These are phyloP conservation scores for Metellina segmentata DNA, from an alignment of 2,888 invertebrate genomes.

Conservation along the genomic window DNA sequence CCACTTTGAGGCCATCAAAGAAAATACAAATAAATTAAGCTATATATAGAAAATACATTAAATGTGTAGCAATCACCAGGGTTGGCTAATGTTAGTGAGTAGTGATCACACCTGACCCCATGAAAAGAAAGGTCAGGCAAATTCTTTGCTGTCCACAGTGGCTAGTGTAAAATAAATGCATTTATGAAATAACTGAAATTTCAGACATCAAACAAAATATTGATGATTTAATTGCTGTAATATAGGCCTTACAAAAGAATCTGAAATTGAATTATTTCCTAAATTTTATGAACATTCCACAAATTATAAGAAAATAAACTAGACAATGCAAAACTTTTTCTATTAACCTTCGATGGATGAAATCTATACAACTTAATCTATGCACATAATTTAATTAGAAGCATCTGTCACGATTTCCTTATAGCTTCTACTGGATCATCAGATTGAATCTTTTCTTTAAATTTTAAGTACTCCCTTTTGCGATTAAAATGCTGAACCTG, in stretches of 20 bases:
- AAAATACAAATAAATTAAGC: too few relatives aligned
- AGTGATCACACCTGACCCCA: too few relatives aligned
- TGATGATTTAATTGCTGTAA: too few relatives aligned
- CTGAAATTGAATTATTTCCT: neutral
- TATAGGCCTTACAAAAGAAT: neutral
- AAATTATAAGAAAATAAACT: neutral
- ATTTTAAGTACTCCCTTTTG: conserved; percentile 92
- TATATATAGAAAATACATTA: too few relatives aligned
- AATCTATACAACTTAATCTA: conserved; percentile 35
- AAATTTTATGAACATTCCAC: neutral
- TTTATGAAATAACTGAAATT: too few relatives aligned
- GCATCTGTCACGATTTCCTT: conserved; percentile 51
- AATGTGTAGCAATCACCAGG: too few relatives aligned
- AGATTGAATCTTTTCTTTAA: conserved; percentile 92
- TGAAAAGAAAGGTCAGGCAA: too few relatives aligned
- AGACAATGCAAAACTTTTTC: neutral
- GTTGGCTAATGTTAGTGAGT: too few relatives aligned
- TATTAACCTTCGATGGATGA: neutral
- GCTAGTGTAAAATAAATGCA: too few relatives aligned
- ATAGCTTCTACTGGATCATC: conserved; percentile 87
- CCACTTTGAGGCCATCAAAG: too few relatives aligned
- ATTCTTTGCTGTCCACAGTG: too few relatives aligned
- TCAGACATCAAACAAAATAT: too few relatives aligned
- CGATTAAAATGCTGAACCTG: conserved; percentile 96
- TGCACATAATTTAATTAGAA: conserved; percentile 13